Evolutionary conservation across 2,797 vertebrate species (phyloP).

Genomic region (Tragelaphus oryx): DNA sequence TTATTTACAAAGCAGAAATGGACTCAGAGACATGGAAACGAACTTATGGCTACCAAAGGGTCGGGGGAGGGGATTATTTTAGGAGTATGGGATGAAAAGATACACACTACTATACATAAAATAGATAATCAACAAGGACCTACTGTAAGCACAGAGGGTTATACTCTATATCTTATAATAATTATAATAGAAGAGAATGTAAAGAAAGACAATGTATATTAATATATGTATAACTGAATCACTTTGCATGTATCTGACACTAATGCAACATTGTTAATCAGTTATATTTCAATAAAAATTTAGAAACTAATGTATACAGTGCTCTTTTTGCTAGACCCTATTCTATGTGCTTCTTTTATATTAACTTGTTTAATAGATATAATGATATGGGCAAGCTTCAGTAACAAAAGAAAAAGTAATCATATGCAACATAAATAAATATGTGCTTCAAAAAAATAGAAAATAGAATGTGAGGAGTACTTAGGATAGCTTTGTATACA

Average conservation of each 20-base stretch:
- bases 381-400: neutral
- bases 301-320: neutral
- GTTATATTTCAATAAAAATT: neutral
- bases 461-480: neutral
- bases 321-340: neutral
- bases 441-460: neutral
- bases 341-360: neutral
- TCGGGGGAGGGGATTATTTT: neutral
- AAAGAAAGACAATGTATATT: neutral
- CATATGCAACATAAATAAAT: neutral
- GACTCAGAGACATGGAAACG: neutral
- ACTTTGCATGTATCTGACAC: neutral
- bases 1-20: neutral
- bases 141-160: neutral
- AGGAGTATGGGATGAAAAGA: neutral
- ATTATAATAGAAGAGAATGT: neutral
- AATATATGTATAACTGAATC: neutral
- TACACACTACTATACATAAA: neutral
- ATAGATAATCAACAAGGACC: neutral
- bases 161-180: neutral
- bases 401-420: neutral
- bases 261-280: neutral
- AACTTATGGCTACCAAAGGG: neutral
- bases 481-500: neutral
- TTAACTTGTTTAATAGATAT: neutral